Percentiles rank a stretch among this genome's conserved stretches.
Evolutionary conservation across 2,113 vertebrate species (phyloP).

Genomic region (Oreochromis tanganicae): DNA sequence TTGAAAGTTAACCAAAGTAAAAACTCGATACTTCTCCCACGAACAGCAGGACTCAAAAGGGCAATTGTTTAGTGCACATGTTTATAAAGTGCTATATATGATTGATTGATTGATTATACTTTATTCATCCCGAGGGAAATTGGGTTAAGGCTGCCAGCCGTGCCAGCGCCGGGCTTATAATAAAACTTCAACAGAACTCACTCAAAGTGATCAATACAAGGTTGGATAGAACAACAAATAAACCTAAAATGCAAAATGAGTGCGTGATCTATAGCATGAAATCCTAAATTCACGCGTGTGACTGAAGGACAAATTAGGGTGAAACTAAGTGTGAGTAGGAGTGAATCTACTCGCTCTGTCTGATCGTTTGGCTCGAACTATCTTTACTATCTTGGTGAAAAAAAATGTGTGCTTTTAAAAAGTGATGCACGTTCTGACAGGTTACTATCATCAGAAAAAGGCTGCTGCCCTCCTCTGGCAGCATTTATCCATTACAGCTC

Average conservation of each 20-base stretch:
- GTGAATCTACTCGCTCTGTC: not conserved
- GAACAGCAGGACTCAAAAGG: not conserved
- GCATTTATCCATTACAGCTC: not conserved
- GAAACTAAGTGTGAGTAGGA: not conserved
- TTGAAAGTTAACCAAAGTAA: not conserved
- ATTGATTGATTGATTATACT: too few species aligned
- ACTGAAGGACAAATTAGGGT: not conserved
- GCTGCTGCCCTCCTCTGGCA: constrained; percentile 26
- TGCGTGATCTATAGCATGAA: not conserved
- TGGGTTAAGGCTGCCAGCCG: too few species aligned
- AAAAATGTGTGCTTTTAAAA: not conserved
- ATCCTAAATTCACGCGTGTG: not conserved
- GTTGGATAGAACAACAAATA: too few species aligned
- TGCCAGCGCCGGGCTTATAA: accelerated
- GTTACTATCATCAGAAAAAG: not conserved
- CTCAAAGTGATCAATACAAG: too few species aligned
- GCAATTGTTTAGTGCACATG: not conserved
- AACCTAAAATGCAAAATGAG: not conserved
- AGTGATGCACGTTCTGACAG: not conserved
- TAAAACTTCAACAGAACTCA: not conserved
- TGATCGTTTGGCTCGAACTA: too few species aligned
- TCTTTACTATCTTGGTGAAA: too few species aligned
- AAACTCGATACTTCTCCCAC: not conserved
- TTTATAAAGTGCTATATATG: accelerated
- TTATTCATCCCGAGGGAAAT: too few species aligned